These are phyloP conservation scores for Thereva unica DNA, from an alignment of 2,888 invertebrate species.

Conservation along the genomic window DNA sequence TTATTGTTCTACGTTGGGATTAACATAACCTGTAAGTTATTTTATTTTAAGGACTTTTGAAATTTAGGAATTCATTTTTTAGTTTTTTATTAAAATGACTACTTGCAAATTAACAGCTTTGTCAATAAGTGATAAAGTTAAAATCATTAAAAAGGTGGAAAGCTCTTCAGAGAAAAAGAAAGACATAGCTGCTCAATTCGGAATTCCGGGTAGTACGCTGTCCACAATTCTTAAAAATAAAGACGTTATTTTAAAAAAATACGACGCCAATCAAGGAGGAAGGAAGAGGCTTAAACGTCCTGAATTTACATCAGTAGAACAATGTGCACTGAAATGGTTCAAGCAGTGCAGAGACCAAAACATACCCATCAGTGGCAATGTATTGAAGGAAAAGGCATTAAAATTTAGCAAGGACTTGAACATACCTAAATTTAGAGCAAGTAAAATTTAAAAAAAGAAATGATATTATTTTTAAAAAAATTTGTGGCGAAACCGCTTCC, in stretches of 20 bases:
- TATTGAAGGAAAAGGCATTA: constrained; percentile 8
- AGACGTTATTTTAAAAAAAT: neutral
- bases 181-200: too few species aligned
- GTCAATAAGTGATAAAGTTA: too few species aligned
- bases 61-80: neutral
- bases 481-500: neutral
- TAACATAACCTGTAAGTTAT: constrained; percentile 4
- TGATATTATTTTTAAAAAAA: constrained; percentile 11
- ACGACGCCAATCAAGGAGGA: constrained; percentile 6
- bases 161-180: neutral
- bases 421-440: constrained; percentile 1
- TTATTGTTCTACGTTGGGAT: constrained; percentile 1
- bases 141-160: neutral
- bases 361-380: constrained; percentile 8
- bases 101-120: too few species aligned
- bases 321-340: constrained; percentile 1
- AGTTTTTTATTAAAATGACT: too few species aligned
- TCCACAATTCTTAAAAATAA: constrained; percentile 4
- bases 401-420: constrained; percentile 13
- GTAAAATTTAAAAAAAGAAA: constrained; percentile 1
- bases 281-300: neutral
- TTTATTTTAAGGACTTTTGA: constrained; percentile 4
- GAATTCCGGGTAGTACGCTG: neutral
- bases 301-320: constrained; percentile 3
- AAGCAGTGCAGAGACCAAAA: too few species aligned